phyloP scores from a whole-genome alignment of 2,113 vertebrate genomes.

The Scatophagus argus region DNA sequence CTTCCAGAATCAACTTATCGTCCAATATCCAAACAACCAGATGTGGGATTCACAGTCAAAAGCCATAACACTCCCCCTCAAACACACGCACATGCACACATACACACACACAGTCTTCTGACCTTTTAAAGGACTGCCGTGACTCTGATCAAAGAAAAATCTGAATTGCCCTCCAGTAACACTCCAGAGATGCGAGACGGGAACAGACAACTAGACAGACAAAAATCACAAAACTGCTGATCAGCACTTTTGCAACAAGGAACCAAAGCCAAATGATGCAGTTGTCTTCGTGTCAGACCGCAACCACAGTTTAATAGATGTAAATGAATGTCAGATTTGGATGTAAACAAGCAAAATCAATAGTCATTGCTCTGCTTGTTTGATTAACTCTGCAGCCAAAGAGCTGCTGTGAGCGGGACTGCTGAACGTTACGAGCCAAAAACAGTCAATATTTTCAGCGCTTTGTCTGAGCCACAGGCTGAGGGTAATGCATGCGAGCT shows the following conservation, averaged over 20 bases:
- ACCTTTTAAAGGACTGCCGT: slow-evolving; percentile 31
- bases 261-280: slow-evolving; percentile 57
- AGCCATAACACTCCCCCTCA: slow-evolving; percentile 36
- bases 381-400: slow-evolving; percentile 48
- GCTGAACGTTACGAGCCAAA: slow-evolving; percentile 51
- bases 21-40: slow-evolving; percentile 71
- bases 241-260: slow-evolving; percentile 47
- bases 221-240: slow-evolving; percentile 57
- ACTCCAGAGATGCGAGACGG: slow-evolving; percentile 25
- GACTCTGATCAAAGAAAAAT: slow-evolving; percentile 29
- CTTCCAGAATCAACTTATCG: slow-evolving; percentile 66
- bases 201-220: slow-evolving; percentile 54
- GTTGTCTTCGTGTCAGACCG: slow-evolving; percentile 29
- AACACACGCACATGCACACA: no score
- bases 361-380: slow-evolving; percentile 35
- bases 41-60: slow-evolving; percentile 68
- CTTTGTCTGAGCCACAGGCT: slow-evolving; percentile 46
- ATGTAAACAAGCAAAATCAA: slow-evolving; percentile 64
- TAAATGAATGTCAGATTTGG: slow-evolving; percentile 54
- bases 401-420: slow-evolving; percentile 43
- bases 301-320: slow-evolving; percentile 47
- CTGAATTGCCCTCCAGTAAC: slow-evolving; percentile 39
- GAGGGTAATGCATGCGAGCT: slow-evolving; percentile 34
- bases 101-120: slow-evolving; percentile 24
- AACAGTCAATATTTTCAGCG: slow-evolving; percentile 55